Conservation (phyloP, 2,888 invertebrate species). For the Dione vanillae region DNA sequence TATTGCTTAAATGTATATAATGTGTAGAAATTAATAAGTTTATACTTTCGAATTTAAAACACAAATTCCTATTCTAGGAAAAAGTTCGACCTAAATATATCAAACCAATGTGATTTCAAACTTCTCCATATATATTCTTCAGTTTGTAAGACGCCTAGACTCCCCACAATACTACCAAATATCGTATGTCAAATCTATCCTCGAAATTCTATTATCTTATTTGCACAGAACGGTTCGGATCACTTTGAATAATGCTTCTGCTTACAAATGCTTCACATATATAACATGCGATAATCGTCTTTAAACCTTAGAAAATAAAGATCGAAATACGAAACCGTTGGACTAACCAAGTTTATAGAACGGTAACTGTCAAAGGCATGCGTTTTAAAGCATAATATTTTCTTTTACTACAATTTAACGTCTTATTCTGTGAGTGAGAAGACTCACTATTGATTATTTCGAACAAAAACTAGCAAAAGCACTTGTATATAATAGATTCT, state of each 20-base stretch:
- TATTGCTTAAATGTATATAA: too few relatives aligned
- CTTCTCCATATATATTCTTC: constrained; percentile 34
- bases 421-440: constrained; percentile 33
- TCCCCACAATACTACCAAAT: constrained; percentile 43
- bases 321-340: constrained; percentile 26
- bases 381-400: constrained; percentile 49
- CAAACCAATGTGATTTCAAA: constrained; percentile 26
- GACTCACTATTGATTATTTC: constrained; percentile 45
- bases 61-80: constrained; percentile 1
- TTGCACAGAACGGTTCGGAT: constrained; percentile 56
- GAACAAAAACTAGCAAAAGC: constrained; percentile 36
- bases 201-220: constrained; percentile 65
- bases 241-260: constrained; percentile 56
- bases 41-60: neutral
- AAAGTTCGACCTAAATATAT: constrained; percentile 34
- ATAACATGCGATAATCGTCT: constrained; percentile 31
- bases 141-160: constrained; percentile 37
- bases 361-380: constrained; percentile 64
- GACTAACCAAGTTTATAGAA: constrained; percentile 52
- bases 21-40: too few relatives aligned
- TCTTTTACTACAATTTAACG: constrained; percentile 34
- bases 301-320: constrained; percentile 41
- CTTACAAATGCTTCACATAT: constrained; percentile 28
- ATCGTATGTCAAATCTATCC: constrained; percentile 51
- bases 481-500: constrained; percentile 41